A percentile compares a stretch with the other conserved stretches of the same genome.
Conservation (phyloP, 2,113 vertebrate species). For the Chiloscyllium plagiosum region DNA sequence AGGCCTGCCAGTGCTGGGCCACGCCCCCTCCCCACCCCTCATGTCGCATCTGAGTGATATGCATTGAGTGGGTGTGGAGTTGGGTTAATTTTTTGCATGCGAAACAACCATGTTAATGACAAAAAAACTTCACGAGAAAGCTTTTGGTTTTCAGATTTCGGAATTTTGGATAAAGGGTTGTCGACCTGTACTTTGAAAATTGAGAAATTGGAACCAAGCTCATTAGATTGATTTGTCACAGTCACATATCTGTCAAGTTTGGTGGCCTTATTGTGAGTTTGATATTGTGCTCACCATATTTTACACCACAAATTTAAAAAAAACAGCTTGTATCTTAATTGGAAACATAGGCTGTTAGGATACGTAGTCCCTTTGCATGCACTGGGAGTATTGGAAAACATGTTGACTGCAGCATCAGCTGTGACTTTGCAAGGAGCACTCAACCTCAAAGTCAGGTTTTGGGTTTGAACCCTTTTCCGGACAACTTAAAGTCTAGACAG, state of each 20-base stretch:
- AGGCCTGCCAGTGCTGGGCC: no score
- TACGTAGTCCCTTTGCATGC: background rate
- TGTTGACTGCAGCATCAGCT: background rate
- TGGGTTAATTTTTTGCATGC: no score
- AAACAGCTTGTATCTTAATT: background rate
- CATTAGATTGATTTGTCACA: background rate
- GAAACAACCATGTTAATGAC: no score
- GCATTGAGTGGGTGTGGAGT: no score
- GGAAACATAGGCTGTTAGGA: background rate
- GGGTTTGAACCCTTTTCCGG: background rate
- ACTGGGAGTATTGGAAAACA: background rate
- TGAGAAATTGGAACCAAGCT: background rate
- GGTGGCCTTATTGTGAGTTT: background rate
- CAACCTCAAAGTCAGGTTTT: background rate
- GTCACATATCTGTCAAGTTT: background rate
- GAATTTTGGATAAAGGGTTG: no score
- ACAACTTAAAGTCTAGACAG: background rate
- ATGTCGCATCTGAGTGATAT: no score
- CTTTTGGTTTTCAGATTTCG: no score
- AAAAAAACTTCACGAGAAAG: no score
- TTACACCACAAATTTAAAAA: background rate
- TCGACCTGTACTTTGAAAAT: background rate
- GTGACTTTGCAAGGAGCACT: background rate
- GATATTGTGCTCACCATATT: background rate
- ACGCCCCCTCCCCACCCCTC: no score